phyloP scores from a whole-genome alignment of 1,140 invertebrate genomes.

The Laupala kohalensis region DNA sequence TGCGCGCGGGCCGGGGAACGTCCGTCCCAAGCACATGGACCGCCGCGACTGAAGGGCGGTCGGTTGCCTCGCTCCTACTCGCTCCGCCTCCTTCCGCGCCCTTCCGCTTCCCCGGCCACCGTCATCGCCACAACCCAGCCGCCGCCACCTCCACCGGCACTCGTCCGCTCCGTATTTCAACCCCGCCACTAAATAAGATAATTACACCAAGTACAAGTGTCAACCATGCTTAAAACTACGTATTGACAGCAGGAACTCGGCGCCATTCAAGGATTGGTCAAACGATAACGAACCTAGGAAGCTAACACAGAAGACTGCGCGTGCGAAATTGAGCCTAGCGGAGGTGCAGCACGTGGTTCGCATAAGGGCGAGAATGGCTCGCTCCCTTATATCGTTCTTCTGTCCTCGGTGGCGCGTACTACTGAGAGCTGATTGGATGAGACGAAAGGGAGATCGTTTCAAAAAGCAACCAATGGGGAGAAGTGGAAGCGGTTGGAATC shows the following conservation, averaged over 20 bases:
- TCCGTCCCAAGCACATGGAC: neutral
- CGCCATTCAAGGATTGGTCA: slow-evolving; percentile 9
- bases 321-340: slow-evolving; percentile 4
- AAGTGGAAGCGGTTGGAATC: neutral
- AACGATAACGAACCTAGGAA: slow-evolving; percentile 6
- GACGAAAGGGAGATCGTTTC: neutral
- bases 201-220: slow-evolving; percentile 7
- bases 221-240: slow-evolving; percentile 8
- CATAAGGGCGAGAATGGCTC: slow-evolving; percentile 6
- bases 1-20: neutral
- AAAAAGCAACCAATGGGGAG: slow-evolving; percentile 7
- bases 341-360: neutral
- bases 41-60: neutral
- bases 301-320: neutral
- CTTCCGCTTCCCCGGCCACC: neutral
- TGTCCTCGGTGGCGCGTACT: neutral
- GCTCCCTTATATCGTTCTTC: neutral
- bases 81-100: neutral
- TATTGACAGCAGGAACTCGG: slow-evolving; percentile 5
- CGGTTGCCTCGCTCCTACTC: no score
- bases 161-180: slow-evolving; percentile 1
- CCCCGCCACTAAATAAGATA: slow-evolving; percentile 6
- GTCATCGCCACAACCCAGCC: slow-evolving; percentile 22
- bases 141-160: slow-evolving; percentile 28
- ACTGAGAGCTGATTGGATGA: slow-evolving; percentile 8